Conservation (phyloP, 1,140 invertebrate species). For the Drosophila neocordata region DNA sequence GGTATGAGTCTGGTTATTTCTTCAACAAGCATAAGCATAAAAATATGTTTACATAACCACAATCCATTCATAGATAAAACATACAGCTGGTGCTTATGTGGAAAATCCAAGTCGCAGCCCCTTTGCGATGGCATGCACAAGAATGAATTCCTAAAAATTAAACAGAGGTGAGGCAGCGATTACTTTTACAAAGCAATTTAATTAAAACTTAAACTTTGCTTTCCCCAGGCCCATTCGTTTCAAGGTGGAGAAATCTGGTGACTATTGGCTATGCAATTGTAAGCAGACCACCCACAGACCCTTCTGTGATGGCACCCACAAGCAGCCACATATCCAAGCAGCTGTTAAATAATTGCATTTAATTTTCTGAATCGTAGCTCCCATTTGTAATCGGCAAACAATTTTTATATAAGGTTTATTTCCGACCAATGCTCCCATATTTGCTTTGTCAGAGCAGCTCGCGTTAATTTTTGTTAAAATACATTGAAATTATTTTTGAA, state of each 20-base stretch:
- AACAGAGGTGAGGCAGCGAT: constrained; percentile 85
- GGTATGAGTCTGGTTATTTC: constrained; percentile 68
- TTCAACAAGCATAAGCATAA: background rate
- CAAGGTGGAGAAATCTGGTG: constrained; percentile 92
- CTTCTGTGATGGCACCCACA: constrained; percentile 99
- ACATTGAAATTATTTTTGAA: constrained; percentile 59
- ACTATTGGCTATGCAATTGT: constrained; percentile 99
- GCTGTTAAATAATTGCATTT: constrained; percentile 74
- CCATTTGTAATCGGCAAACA: too few relatives aligned
- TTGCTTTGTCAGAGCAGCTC: background rate
- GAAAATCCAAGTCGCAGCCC: constrained; percentile 94
- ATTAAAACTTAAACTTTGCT: constrained; percentile 44
- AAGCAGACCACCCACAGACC: constrained; percentile 97
- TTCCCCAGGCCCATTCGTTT: constrained; percentile 90
- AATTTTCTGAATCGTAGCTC: background rate
- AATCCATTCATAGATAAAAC: constrained; percentile 86
- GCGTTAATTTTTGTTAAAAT: constrained; percentile 18
- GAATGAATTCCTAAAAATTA: constrained; percentile 88
- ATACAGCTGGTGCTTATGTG: constrained; percentile 98
- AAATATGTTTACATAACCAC: constrained; percentile 74
- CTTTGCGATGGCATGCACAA: constrained; percentile 97
- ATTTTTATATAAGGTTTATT: background rate
- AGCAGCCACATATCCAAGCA: constrained; percentile 87
- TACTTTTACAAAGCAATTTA: too few relatives aligned
- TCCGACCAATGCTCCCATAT: too few relatives aligned